Base-by-base conservation (phyloP, 2,888 invertebrate species). In the Aplocera efformata region DNA sequence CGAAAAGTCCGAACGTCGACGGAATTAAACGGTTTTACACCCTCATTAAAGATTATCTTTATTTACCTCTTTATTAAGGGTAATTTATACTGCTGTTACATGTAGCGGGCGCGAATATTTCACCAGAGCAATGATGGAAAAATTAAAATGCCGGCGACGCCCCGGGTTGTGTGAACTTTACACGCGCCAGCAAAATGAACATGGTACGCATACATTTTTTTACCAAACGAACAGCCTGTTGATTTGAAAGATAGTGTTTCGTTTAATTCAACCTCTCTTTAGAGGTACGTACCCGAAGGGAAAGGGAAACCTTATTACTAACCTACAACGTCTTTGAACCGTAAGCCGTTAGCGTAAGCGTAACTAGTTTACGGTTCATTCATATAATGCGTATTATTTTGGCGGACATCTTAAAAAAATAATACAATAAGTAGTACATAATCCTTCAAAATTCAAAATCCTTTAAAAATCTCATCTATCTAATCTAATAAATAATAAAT, bases 31-130 rank as follows among this genome's bases (percentile, higher is more conserved):
- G 42, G 41, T 41, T 41, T 45, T 42, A 32, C 38, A 36, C 47
- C 42, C 35, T 36, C 39, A 42, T 47, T 42, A 36, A 32, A 47
- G 42, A 42, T 46, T 46, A 46, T 42, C 43, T 48, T 44, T 44
- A 48, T 42, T 48, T 42, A 48, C 38, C 41, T 44, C 33, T 43
- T 46, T 43, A 43, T 43, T 48, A 50, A 30, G 34, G 39, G 45
- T 50, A 50, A 50, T 50, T 50, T 46, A 46, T 38, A 43, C 34
- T 40, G 31, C 32, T 42, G 44, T 42, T 34, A 38, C 35, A 32
- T 39, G 43, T 32, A 40, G 35, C 32, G 26, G 38, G 40, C 32
- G 41, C 37, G 32, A 39, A 48, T 46, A 52, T 48, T 46, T 42
- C 41, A 48, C 30, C 21, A 42, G 35, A 25, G 32, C 36, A 38